These are phyloP conservation scores for Lottia scabra DNA, from an alignment of 2,888 invertebrate species.

Conservation along the genomic window DNA sequence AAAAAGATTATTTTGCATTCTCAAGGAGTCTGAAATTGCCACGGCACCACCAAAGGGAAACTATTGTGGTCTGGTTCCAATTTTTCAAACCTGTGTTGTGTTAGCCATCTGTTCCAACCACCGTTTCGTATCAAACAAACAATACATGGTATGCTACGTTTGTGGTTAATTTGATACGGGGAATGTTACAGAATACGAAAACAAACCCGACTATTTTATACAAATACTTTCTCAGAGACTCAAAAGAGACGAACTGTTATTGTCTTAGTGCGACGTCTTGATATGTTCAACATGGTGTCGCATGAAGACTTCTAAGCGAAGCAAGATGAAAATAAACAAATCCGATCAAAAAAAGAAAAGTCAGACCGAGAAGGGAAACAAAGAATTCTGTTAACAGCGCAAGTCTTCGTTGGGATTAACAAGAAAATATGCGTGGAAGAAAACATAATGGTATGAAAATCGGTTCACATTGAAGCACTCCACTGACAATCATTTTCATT, in stretches of 20 bases:
- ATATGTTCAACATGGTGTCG: too few species aligned
- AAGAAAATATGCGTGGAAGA: too few species aligned
- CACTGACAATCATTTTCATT: too few species aligned
- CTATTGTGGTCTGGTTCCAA: not conserved
- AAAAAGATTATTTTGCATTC: not conserved
- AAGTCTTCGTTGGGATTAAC: too few species aligned
- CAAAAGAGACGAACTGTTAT: not conserved
- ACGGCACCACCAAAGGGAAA: not conserved
- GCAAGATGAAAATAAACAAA: too few species aligned
- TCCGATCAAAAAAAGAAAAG: too few species aligned
- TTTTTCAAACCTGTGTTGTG: not conserved
- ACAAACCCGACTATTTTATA: not conserved
- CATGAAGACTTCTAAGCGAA: too few species aligned
- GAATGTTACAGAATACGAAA: constrained; percentile 2
- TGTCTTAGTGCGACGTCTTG: too few species aligned
- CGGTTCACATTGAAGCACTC: too few species aligned
- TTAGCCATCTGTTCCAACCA: not conserved
- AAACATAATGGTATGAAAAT: too few species aligned
- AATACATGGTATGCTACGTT: constrained; percentile 3
- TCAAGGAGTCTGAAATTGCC: not conserved
- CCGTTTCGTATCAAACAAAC: not conserved
- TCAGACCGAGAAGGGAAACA: too few species aligned
- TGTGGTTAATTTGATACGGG: not conserved
- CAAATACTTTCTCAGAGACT: not conserved
- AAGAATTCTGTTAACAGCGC: too few species aligned